Evolutionary conservation across 2,797 vertebrate species (phyloP).

Genomic region (Urophycis tenuis): DNA sequence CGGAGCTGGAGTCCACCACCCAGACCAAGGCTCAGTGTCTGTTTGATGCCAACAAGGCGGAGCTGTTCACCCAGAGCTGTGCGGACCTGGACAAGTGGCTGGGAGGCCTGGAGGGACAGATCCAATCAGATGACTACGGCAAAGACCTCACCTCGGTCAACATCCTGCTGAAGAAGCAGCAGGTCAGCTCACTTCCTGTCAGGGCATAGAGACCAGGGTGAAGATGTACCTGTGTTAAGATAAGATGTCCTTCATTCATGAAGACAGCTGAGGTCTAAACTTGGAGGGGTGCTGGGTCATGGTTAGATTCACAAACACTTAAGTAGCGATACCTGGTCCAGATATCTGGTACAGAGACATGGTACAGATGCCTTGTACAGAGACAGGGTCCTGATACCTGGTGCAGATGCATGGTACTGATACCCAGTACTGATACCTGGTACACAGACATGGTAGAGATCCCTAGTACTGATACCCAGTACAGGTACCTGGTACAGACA

Average conservation of each 20-base stretch:
- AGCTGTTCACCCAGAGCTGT: conserved; percentile 97
- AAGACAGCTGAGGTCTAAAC: too few species aligned
- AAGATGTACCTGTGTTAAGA: too few species aligned
- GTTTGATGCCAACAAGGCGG: conserved; percentile 96
- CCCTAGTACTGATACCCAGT: neutral
- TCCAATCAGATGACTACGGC: conserved; percentile 92
- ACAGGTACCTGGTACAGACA: neutral
- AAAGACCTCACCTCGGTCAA: conserved; percentile 97
- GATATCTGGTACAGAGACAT: neutral
- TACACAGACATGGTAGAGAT: too few species aligned
- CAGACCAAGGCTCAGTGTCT: conserved; percentile 96
- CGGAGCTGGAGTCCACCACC: conserved; percentile 87
- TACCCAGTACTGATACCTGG: too few species aligned
- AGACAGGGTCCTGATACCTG: too few species aligned
- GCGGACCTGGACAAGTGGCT: conserved; percentile 96
- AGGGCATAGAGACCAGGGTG: neutral
- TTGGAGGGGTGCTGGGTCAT: too few species aligned
- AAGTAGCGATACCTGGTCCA: too few species aligned
- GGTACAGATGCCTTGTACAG: neutral
- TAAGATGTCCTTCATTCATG: too few species aligned
- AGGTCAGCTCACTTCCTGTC: conserved; percentile 65
- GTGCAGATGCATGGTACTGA: too few species aligned
- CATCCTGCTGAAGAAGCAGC: conserved; percentile 96
- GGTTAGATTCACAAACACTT: too few species aligned
- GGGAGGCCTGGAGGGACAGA: conserved; percentile 82